Base-by-base conservation (phyloP, 1,140 invertebrate species). In the Thalassaphorura encarpata region DNA sequence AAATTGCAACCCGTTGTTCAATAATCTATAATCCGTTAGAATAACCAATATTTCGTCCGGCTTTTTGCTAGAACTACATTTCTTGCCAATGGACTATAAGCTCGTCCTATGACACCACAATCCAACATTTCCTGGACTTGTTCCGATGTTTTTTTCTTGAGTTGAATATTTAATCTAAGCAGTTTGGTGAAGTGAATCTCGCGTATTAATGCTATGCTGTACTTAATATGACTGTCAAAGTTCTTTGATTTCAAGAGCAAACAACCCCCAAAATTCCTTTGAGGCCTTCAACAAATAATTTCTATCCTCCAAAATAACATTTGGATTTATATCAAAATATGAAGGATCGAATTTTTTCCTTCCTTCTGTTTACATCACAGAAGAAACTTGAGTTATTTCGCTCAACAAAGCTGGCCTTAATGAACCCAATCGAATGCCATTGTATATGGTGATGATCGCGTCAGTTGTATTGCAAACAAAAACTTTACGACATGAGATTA, bases 61-160 rank as follows among this genome's bases (percentile, higher is more conserved):
- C 19, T 43, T 43, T 21, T 23, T 43, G 19, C 21, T 13, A 43
- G 21, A 23, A 43, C 42, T 8, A 43, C 47, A 49, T 49, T 49
- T 6, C 8, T 15, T 15, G 23, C 21, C 47, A 8, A 49, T 13
- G 16, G 16, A 26, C 16, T 26, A 11, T 28, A 26, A 13, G 16
- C 13, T 49, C 19, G 31, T 29, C 6, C 27, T 15, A 49, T 49
- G 8, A 49, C 27, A 11, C 47, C 47, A 15, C 16, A 49, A 11
- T 29, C 23, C 21, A 49, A 16, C 47, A 49, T 49, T 49, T 49
- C 47, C 26, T 49, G 47, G 5, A 49, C 23, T 19, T 49, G 47
- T 23, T 13, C 21, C 31, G 6, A 27, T 13, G 31, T 24, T 23
- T 6, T 29, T 6, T 29, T 49, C 47, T 15, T 49, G 11, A 8